These are phyloP conservation scores for Ochropacha duplaris DNA, from an alignment of 2,888 invertebrate species.

Conservation along the genomic window DNA sequence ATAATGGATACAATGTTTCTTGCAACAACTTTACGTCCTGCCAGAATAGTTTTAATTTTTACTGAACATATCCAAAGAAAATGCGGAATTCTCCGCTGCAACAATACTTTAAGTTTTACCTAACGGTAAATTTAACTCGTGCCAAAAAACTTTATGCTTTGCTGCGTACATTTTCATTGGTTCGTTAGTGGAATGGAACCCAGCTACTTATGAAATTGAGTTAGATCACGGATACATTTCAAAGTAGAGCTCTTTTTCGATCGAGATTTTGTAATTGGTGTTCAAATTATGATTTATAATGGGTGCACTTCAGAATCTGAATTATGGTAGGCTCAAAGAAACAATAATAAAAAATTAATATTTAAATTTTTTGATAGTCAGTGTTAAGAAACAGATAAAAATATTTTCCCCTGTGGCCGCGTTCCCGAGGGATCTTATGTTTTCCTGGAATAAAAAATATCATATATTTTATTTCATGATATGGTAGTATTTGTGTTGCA, in stretches of 20 bases:
- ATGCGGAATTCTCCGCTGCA: conserved; percentile 38
- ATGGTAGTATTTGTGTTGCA: no score
- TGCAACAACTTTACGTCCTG: conserved; percentile 31
- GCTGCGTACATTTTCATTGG: conserved; percentile 37
- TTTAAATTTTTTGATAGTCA: no score
- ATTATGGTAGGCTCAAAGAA: no score
- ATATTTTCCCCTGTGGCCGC: no score
- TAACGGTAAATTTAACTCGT: conserved; percentile 29
- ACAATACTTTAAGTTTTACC: conserved; percentile 16
- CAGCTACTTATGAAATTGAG: conserved; percentile 56
- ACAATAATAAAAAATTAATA: no score
- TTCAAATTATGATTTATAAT: conserved; percentile 18
- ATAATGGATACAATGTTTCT: conserved; percentile 20
- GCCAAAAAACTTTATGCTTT: conserved; percentile 58
- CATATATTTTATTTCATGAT: no score
- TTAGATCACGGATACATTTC: conserved; percentile 46
- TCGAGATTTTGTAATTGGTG: conserved; percentile 17
- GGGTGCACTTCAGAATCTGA: conserved; percentile 5
- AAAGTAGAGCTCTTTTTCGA: conserved; percentile 23
- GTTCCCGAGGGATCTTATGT: no score
- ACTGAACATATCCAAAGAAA: conserved; percentile 32
- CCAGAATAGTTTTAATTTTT: conserved; percentile 62
- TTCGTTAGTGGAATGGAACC: conserved; percentile 54
- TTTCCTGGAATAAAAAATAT: no score
- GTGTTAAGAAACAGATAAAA: no score